These are phyloP conservation scores for Ornithorhynchus anatinus DNA, from an alignment of 2,113 vertebrate species.

Conservation along the genomic window DNA sequence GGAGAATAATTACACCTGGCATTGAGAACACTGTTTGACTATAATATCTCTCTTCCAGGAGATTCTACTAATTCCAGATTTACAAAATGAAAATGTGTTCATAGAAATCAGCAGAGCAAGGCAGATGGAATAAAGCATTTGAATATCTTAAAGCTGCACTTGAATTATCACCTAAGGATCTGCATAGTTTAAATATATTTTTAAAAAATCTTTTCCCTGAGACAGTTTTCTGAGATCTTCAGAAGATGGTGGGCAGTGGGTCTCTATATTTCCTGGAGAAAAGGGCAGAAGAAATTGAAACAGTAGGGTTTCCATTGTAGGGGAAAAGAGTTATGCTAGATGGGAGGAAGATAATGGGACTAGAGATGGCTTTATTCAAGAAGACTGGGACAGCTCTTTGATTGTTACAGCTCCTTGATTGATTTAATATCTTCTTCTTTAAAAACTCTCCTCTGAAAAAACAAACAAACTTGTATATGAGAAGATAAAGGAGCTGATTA, in stretches of 20 bases:
- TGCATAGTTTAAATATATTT: constrained; percentile 25
- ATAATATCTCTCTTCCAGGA: constrained; percentile 43
- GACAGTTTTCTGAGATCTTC: background rate
- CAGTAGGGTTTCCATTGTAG: background rate
- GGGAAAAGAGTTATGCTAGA: background rate
- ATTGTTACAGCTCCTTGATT: background rate
- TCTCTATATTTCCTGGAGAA: background rate
- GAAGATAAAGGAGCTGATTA: no score
- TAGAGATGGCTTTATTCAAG: no score
- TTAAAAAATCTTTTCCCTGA: constrained; percentile 20
- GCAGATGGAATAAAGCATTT: constrained; percentile 36
- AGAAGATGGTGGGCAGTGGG: background rate
- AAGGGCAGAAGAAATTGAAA: no score
- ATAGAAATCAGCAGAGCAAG: constrained; percentile 41
- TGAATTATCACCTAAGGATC: constrained; percentile 36
- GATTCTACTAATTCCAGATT: constrained; percentile 39
- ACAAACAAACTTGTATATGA: no score
- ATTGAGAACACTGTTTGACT: constrained; percentile 34
- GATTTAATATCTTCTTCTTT: background rate
- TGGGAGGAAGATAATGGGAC: no score
- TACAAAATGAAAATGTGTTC: constrained; percentile 49
- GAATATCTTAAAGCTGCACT: constrained; percentile 26
- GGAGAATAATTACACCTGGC: constrained; percentile 29
- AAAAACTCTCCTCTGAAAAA: no score
- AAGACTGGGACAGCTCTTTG: background rate